Percentiles rank a stretch among this genome's conserved stretches.
Conservation (phyloP, 2,797 vertebrate genomes). For the Arnoldichthys spilopterus region DNA sequence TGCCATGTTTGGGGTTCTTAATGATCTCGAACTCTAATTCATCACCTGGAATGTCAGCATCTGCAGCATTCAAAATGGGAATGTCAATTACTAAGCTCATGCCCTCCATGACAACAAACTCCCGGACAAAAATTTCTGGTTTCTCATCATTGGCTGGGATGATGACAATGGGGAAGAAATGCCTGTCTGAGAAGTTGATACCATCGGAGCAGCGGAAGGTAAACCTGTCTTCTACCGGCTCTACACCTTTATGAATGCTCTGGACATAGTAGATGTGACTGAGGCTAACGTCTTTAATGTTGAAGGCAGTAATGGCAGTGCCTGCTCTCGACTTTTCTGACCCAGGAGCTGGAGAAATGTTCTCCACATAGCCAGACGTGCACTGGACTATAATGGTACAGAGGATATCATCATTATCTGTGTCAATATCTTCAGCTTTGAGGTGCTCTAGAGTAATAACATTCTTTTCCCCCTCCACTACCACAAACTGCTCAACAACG, state of each 20-base stretch:
- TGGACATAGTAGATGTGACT: conserved; percentile 86
- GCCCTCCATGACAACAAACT: conserved; percentile 90
- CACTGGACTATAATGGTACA: conserved; percentile 86
- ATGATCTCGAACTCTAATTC: conserved; percentile 84
- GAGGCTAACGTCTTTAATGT: conserved; percentile 78
- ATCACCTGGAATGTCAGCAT: conserved; percentile 83
- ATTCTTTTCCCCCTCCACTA: conserved; percentile 85
- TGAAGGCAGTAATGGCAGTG: conserved; percentile 86
- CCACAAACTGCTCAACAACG: conserved; percentile 77
- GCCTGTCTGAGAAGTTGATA: conserved; percentile 84
- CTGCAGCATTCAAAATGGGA: conserved; percentile 80
- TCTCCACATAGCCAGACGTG: conserved; percentile 88
- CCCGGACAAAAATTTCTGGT: conserved; percentile 81
- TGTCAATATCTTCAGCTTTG: conserved; percentile 83
- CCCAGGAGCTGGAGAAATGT: conserved; percentile 82
- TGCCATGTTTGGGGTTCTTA: conserved; percentile 80
- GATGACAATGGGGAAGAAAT: conserved; percentile 86
- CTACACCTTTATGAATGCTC: conserved; percentile 88
- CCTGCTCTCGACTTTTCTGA: conserved; percentile 85
- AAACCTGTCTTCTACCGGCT: conserved; percentile 85
- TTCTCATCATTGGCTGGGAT: conserved; percentile 87
- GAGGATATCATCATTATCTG: conserved; percentile 82
- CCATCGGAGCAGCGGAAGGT: conserved; percentile 89
- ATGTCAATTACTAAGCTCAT: conserved; percentile 89
- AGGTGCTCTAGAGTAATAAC: conserved; percentile 81